A percentile compares a stretch with the other conserved stretches of the same genome.
Evolutionary conservation across 2,113 vertebrate species (phyloP).

Genomic region (Cephalopterus ornatus): DNA sequence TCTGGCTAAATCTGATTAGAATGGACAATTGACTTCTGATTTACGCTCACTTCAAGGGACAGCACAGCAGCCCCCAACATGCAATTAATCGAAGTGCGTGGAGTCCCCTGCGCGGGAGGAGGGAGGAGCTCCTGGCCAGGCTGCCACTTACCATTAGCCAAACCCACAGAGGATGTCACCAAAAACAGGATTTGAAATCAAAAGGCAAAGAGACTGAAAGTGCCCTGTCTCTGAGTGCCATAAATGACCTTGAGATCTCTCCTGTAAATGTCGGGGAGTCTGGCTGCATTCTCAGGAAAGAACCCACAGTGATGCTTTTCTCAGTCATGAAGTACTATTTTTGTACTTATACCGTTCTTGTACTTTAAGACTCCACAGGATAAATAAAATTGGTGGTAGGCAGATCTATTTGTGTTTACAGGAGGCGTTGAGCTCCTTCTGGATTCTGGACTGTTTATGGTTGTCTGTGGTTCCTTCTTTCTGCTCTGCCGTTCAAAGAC

Average conservation of each 20-base stretch:
- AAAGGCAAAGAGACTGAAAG: conserved; percentile 16
- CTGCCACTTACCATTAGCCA: conserved; percentile 54
- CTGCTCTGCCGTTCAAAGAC: not conserved
- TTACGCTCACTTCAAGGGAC: conserved; percentile 35
- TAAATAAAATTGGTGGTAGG: not conserved
- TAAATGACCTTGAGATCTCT: conserved; percentile 42
- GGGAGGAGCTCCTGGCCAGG: conserved; percentile 7
- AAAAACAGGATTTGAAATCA: conserved; percentile 7
- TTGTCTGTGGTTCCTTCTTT: not conserved
- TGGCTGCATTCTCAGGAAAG: not conserved
- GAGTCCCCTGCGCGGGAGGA: fast-evolving
- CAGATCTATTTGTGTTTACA: conserved; percentile 8
- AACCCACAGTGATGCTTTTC: not conserved
- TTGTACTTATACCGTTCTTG: not conserved
- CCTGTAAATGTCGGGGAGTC: not conserved
- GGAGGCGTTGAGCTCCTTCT: not conserved
- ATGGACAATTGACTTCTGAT: conserved; percentile 67
- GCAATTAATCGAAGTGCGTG: not conserved
- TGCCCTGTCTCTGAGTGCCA: not conserved
- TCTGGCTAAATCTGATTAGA: conserved; percentile 40
- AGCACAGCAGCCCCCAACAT: not conserved
- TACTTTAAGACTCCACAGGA: not conserved
- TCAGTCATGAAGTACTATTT: not conserved
- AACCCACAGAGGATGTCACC: not conserved
- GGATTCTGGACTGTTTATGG: not conserved